phyloP scores from a whole-genome alignment of 1,140 invertebrate genomes.

The Holotrichia oblita region DNA sequence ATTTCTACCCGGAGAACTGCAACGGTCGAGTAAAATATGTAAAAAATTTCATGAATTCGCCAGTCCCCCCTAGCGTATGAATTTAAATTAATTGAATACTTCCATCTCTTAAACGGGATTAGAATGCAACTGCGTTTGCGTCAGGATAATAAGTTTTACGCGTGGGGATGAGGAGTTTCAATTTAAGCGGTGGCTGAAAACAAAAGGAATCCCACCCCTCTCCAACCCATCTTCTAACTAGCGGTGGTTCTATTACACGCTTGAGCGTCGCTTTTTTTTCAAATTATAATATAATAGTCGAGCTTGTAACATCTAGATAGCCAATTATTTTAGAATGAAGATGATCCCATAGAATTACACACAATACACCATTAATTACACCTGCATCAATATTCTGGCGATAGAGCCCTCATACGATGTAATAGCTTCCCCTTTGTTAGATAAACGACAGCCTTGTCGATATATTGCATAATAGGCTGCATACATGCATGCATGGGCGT shows the following conservation, averaged over 20 bases:
- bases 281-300: no score
- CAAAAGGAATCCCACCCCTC: neutral
- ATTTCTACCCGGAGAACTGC: neutral
- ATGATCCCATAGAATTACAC: neutral
- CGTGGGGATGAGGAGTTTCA: neutral
- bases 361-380: neutral
- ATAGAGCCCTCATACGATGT: neutral
- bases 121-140: conserved; percentile 14
- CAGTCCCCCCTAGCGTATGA: conserved; percentile 4
- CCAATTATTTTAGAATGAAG: no score
- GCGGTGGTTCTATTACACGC: neutral
- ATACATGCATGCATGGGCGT: neutral
- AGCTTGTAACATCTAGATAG: no score
- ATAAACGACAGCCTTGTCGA: neutral
- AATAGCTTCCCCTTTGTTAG: neutral
- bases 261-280: no score
- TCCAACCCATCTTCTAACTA: neutral
- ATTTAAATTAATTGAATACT: conserved; percentile 36
- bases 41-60: conserved; percentile 30
- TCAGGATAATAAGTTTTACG: neutral
- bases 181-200: neutral
- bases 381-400: conserved; percentile 3
- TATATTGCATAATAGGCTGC: neutral
- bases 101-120: neutral
- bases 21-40: neutral